Conservation (phyloP, 2,113 vertebrate species). For the Canis aureus region DNA sequence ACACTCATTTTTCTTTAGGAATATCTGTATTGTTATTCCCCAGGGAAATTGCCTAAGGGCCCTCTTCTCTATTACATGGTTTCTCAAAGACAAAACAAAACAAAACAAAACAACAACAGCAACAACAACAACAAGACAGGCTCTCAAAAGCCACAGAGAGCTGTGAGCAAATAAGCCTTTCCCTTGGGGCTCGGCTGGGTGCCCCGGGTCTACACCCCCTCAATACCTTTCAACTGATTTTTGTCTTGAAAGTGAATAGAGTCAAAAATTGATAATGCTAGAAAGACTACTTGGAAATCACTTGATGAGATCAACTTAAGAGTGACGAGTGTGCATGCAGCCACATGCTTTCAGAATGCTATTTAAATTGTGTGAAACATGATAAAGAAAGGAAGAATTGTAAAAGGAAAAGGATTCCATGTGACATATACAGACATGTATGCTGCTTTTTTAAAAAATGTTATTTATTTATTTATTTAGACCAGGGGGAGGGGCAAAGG, state of each 20-base stretch:
- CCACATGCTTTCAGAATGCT: background rate
- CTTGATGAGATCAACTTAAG: background rate
- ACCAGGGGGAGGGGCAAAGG: background rate
- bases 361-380: constrained; percentile 17
- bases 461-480: background rate
- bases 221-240: background rate
- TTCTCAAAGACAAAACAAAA: constrained; percentile 72
- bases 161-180: background rate
- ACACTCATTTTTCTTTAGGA: constrained; percentile 64
- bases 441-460: background rate
- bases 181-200: background rate
- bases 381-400: background rate
- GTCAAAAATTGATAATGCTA: background rate
- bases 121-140: constrained; percentile 38
- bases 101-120: constrained; percentile 46
- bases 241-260: constrained; percentile 32
- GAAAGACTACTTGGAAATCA: background rate
- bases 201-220: background rate
- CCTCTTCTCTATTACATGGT: constrained; percentile 55
- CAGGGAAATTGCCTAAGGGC: constrained; percentile 62
- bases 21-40: constrained; percentile 57
- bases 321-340: background rate
- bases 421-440: background rate
- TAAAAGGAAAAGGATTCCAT: background rate
- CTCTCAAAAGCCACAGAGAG: constrained; percentile 35